These are phyloP conservation scores for Puffinus mauretanicus DNA, from an alignment of 2,113 vertebrate species.

Conservation along the genomic window DNA sequence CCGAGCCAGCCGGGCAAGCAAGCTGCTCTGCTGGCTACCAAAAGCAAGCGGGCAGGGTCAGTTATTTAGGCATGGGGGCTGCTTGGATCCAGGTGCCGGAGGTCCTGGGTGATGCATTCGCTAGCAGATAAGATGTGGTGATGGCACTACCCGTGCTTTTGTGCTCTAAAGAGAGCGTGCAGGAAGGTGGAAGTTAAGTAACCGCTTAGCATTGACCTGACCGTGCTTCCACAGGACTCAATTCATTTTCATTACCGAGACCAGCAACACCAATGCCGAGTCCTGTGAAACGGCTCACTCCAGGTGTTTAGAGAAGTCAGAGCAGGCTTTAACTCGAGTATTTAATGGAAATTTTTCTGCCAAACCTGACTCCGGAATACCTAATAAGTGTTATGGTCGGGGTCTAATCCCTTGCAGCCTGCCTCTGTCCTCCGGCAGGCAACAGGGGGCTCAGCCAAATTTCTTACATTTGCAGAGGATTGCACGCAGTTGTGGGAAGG, in stretches of 20 bases:
- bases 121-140: rapidly evolving
- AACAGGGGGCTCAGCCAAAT: not conserved
- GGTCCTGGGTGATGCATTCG: not conserved
- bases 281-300: not conserved
- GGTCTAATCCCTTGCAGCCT: not conserved
- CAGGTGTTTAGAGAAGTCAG: not conserved
- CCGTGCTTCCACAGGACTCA: not conserved
- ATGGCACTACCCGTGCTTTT: not conserved
- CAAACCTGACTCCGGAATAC: not conserved
- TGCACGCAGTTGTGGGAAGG: not conserved
- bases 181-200: not conserved
- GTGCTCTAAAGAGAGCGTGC: not conserved
- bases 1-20: not conserved
- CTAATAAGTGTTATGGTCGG: not conserved
- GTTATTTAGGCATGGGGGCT: not conserved
- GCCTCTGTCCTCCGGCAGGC: not conserved
- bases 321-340: not conserved
- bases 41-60: not conserved
- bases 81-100: not conserved
- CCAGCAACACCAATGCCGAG: rapidly evolving
- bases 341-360: not conserved
- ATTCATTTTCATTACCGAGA: not conserved
- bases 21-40: not conserved
- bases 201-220: not conserved
- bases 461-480: not conserved